phyloP scores from a whole-genome alignment of 2,888 invertebrate species.

The Homarus gammarus region DNA sequence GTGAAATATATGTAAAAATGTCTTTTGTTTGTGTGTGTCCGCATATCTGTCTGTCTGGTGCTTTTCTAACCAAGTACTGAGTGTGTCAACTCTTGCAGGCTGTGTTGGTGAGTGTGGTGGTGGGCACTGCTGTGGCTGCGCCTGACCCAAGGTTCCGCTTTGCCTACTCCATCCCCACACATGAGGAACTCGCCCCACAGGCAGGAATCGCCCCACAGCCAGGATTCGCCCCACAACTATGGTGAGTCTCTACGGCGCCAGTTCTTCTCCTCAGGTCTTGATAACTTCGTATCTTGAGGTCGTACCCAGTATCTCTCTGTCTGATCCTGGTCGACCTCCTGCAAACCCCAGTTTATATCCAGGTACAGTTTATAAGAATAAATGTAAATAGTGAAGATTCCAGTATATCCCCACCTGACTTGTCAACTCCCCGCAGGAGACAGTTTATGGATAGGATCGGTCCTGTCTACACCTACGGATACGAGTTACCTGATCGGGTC shows the following conservation, averaged over 20 bases:
- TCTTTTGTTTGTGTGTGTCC: too few species aligned
- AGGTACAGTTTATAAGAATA: too few species aligned
- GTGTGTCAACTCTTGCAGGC: background rate
- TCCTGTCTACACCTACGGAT: background rate
- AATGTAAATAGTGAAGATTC: too few species aligned
- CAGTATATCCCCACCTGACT: too few species aligned
- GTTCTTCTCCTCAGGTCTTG: too few species aligned
- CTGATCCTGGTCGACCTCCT: too few species aligned
- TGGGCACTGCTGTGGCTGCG: background rate
- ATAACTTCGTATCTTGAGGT: too few species aligned
- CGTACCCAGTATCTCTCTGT: background rate
- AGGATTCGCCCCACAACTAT: background rate
- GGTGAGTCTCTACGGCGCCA: too few species aligned
- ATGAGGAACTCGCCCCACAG: background rate
- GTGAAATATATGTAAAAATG: too few species aligned
- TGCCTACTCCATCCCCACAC: background rate
- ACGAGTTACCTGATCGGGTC: constrained; percentile 22
- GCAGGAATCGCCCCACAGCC: background rate
- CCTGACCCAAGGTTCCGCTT: background rate
- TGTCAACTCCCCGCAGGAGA: background rate
- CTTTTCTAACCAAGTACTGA: too few species aligned
- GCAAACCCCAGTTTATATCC: too few species aligned
- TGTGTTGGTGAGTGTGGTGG: background rate
- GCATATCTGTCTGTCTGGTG: too few species aligned
- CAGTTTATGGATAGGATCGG: background rate